Evolutionary conservation across 2,888 invertebrate genomes (phyloP).

Genomic region (Cephus rjabovi): DNA sequence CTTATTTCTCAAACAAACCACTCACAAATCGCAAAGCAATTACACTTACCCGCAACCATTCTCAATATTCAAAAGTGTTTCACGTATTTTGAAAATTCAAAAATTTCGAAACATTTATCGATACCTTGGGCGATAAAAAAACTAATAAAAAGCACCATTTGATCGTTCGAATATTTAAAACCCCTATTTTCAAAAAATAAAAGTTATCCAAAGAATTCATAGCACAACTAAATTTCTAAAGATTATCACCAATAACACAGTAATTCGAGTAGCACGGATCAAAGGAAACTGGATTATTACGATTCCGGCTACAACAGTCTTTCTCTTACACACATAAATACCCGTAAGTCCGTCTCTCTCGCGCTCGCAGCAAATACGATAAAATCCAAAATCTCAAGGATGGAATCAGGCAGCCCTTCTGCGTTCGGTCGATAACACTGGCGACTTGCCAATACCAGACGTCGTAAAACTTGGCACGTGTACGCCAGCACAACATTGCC

Average conservation of each 20-base stretch:
- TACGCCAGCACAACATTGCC: neutral
- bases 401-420: neutral
- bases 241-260: neutral
- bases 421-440: neutral
- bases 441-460: neutral
- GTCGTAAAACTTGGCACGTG: neutral
- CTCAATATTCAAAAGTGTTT: no score
- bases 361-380: neutral
- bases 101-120: no score
- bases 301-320: neutral
- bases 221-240: neutral
- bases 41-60: no score
- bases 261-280: no score
- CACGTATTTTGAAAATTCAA: no score
- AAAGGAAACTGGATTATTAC: neutral
- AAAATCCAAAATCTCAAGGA: neutral
- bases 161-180: no score
- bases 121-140: neutral
- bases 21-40: no score
- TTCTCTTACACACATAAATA: neutral
- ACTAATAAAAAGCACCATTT: no score
- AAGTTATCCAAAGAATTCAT: neutral
- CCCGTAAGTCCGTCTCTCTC: neutral
- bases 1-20: no score
- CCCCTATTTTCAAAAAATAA: no score